Base-by-base conservation (phyloP, 2,888 invertebrate genomes). In the Drosophila setosimentum region DNA sequence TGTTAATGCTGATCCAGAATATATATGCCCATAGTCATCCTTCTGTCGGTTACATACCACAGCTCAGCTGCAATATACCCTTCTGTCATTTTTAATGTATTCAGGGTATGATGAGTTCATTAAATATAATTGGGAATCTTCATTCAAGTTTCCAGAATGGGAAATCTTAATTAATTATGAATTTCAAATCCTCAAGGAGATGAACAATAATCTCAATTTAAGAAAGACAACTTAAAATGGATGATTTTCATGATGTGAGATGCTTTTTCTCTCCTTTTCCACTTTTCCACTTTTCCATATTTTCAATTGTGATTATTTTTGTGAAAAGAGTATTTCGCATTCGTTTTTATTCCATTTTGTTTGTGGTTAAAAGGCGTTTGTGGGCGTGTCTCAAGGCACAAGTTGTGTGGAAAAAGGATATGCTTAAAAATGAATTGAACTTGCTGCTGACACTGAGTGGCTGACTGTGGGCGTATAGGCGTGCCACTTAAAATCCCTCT, bases 361-460 rank as follows among this genome's bases (percentile, higher is more conserved):
- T 35, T 24, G 11, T 40, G 16, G 3, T 7, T 57, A 11, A 11
- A 13, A 29, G 30, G 57, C 30, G 40, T n/a, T 16, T 30, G 37
- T 27, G 32, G 70, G 70, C 61, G 68, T 70, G 49, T 24, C 16
- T 16, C 60, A 57, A 61, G 58, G 51, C 68, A 57, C 64, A 70
- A 77, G 76, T 77, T 76, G 76, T 24, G 24, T 45, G 24, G 75
- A 74, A 80, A 76, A 75, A 64, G 82, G 81, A 89, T 84, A 76
- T 84, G 72, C 77, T 86, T 81, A 77, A 85, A 87, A 89, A 82
- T 80, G 84, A 90, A 84, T 89, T 86, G 80, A 83, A 86, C 86
- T 87, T 86, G 91, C 79, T 76, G 73, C 76, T 78, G 80, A 82
- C 84, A 77, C 76, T 77, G 70, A 64, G 59, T 42, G 57, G 66